A percentile compares a stretch with the other conserved stretches of the same genome.
Conservation (phyloP, 1,140 invertebrate genomes). For the Anoplolepis gracilipes region DNA sequence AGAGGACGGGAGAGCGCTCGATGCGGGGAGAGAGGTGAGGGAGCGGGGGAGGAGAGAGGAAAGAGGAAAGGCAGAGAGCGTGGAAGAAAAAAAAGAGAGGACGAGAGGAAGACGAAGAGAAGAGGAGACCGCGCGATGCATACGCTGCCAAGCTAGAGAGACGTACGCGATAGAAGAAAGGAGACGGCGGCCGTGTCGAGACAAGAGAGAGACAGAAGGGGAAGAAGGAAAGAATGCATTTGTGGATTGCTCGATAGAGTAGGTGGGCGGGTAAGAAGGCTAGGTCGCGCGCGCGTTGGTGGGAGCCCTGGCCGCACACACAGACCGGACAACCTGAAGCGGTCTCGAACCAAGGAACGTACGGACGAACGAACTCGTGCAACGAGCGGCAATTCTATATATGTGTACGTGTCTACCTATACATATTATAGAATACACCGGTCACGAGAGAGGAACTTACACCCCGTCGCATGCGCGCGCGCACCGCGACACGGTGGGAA, state of each 20-base stretch:
- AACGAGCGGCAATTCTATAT: slow-evolving; percentile 70
- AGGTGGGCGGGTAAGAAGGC: slow-evolving; percentile 75
- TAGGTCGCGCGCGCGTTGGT: slow-evolving; percentile 67
- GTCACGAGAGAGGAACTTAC: slow-evolving; percentile 51
- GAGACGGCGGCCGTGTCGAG: slow-evolving; percentile 35
- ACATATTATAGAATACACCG: slow-evolving; percentile 71
- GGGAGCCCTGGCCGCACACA: slow-evolving; percentile 68
- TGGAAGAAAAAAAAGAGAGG: slow-evolving; percentile 31
- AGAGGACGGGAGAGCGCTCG: neutral
- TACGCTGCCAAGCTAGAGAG: slow-evolving; percentile 30
- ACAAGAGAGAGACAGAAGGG: slow-evolving; percentile 59
- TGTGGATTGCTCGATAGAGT: slow-evolving; percentile 77
- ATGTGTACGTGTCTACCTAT: slow-evolving; percentile 52
- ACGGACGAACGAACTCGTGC: slow-evolving; percentile 5
- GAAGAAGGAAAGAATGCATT: slow-evolving; percentile 77
- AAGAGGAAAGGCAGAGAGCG: slow-evolving; percentile 29
- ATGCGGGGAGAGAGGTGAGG: neutral
- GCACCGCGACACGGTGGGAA: slow-evolving; percentile 73
- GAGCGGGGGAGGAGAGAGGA: neutral
- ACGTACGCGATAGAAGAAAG: slow-evolving; percentile 36
- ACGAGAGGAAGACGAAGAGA: slow-evolving; percentile 1
- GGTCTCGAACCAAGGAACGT: slow-evolving; percentile 54
- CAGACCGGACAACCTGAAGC: slow-evolving; percentile 66
- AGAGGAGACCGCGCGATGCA: slow-evolving; percentile 41
- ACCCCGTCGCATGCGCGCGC: slow-evolving; percentile 36